Base-by-base conservation (phyloP, 1,140 invertebrate species). In the Neomicropteryx cornuta region DNA sequence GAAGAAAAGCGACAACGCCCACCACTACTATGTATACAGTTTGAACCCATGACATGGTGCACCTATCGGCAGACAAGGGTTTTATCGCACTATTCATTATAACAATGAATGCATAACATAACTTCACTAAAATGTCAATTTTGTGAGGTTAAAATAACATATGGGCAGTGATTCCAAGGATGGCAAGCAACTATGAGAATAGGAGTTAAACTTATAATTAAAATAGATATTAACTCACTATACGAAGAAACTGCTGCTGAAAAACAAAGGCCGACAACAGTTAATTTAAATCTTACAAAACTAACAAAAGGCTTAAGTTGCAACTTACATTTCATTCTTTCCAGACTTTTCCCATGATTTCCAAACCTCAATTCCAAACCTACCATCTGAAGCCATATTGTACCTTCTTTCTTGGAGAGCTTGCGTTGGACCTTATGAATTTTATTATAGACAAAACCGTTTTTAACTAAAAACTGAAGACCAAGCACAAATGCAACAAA, bases 301-400 rank as follows among this genome's bases (percentile, higher is more conserved):
- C 43, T 37, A 5, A 16, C 16, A 37, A 8, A 32, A 36, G 33
- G 22, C 27, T 42, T 38, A 41, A 8, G 20, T 18, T 10, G 21
- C 41, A 40, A 53, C 64, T 61, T 51, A 67, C 64, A 60, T 62
- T 46, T 58, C 54, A 32, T 60, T 56, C 49, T 54, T 55, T 45
- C 64, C 64, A 31, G 62, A 59, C 54, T 64, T 67, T 41, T 67
- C 64, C 64, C 64, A 67, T 14, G 45, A 51, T 50, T 64, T 62
- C 51, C 64, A 67, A 48, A 60, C 63, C 36, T 67, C 62, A 29
- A 60, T 53, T 28, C 62, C 51, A 55, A 62, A 62, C 48, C 61
- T 66, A 29, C 48, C 43, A 47, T 50, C 53, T 3, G 57, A 53
- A 44, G 49, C 54, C 62, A 66, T 64, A 17, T 22, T 21, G 16